A percentile compares a stretch with the other conserved stretches of the same genome.
Evolutionary conservation across 2,113 vertebrate species (phyloP).

Genomic region (Triplophysa rosa): DNA sequence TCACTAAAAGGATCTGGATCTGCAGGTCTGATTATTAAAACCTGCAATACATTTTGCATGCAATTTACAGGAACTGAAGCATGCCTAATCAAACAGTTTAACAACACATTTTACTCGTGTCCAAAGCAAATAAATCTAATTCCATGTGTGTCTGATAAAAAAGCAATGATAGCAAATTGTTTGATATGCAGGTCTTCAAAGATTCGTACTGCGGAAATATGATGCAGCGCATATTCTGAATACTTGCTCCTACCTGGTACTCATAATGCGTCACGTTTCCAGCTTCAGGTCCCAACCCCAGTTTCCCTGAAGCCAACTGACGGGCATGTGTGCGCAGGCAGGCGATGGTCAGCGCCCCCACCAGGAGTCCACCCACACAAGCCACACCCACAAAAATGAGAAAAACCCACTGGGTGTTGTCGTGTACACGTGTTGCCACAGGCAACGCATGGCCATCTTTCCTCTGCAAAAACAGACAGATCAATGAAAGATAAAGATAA

Average conservation of each 20-base stretch:
- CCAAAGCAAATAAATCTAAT: neutral
- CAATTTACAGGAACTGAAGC: neutral
- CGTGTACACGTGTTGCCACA: conserved; percentile 65
- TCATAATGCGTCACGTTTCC: conserved; percentile 87
- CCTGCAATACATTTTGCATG: neutral
- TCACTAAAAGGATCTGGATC: too few species aligned
- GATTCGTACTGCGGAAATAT: neutral
- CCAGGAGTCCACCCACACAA: conserved; percentile 82
- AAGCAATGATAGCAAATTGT: too few species aligned
- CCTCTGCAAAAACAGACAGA: conserved; percentile 62
- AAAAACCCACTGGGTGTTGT: conserved; percentile 80
- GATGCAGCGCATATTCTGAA: neutral
- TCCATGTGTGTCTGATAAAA: neutral
- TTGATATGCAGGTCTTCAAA: too few species aligned
- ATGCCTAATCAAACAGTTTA: too few species aligned
- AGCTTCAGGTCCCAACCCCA: conserved; percentile 88
- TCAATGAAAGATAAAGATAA: neutral
- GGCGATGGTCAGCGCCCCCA: conserved; percentile 79
- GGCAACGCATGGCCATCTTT: conserved; percentile 72
- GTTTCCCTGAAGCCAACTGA: conserved; percentile 84
- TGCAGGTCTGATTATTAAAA: neutral
- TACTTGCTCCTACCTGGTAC: conserved; percentile 84
- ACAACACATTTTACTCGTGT: neutral
- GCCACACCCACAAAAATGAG: conserved; percentile 85
- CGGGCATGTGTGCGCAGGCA: conserved; percentile 85